Evolutionary conservation across 2,797 vertebrate species (phyloP).

Genomic region (Syncerus caffer): DNA sequence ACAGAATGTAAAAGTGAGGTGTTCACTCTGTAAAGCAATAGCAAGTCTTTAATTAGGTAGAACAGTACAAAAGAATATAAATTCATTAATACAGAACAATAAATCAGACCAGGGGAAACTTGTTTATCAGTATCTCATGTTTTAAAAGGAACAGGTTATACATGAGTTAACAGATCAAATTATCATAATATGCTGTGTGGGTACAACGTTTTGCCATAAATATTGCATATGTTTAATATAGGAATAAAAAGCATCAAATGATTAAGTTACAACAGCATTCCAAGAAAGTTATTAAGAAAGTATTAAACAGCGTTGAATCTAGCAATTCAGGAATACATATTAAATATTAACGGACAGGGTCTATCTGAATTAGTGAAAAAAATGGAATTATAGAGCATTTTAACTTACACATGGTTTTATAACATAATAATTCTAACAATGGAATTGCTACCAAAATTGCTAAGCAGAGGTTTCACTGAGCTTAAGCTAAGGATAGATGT

Average conservation of each 20-base stretch:
- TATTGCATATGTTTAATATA: slow-evolving; percentile 54
- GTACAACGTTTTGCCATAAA: slow-evolving; percentile 66
- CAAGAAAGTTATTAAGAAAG: slow-evolving; percentile 18
- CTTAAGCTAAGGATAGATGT: not conserved
- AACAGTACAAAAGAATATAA: slow-evolving; percentile 59
- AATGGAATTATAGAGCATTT: slow-evolving; percentile 18
- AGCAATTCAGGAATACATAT: not conserved
- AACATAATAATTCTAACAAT: slow-evolving; percentile 29
- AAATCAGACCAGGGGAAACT: slow-evolving; percentile 62
- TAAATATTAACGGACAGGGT: not conserved
- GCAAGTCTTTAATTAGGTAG: slow-evolving; percentile 18
- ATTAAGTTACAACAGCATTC: slow-evolving; percentile 53
- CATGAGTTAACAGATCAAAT: slow-evolving; percentile 75
- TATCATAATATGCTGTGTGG: slow-evolving; percentile 47
- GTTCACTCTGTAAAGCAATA: not conserved
- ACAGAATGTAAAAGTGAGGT: slow-evolving; percentile 29
- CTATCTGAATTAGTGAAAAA: slow-evolving; percentile 21
- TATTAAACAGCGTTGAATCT: slow-evolving; percentile 28
- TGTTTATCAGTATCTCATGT: slow-evolving; percentile 68
- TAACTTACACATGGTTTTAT: slow-evolving; percentile 35
- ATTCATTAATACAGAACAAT: slow-evolving; percentile 65
- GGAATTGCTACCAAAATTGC: not conserved
- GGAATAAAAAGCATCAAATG: slow-evolving; percentile 64
- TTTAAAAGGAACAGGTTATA: slow-evolving; percentile 71
- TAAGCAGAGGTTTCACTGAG: slow-evolving; percentile 11